Evolutionary conservation across 1,140 invertebrate genomes (phyloP).

Genomic region (Aphis craccivora): DNA sequence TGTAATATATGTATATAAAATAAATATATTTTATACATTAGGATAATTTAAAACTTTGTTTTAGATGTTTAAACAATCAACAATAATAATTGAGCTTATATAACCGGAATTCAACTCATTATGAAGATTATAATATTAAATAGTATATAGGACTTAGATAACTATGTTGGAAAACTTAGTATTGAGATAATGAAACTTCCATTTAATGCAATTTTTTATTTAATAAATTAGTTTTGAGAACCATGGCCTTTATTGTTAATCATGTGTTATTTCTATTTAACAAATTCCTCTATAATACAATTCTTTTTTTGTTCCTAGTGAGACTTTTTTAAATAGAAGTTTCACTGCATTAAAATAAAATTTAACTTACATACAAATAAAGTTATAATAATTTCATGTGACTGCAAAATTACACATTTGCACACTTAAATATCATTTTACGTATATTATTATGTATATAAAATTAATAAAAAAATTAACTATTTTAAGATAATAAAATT

Average conservation of each 20-base stretch:
- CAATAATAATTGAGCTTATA: neutral
- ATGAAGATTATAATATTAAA: neutral
- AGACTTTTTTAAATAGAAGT: no score
- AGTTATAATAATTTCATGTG: neutral
- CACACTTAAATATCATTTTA: neutral
- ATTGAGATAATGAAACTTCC: neutral
- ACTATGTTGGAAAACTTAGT: neutral
- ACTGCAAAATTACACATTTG: constrained; percentile 1
- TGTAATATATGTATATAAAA: neutral
- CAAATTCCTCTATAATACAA: no score
- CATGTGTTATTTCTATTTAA: no score
- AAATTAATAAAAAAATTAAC: constrained; percentile 33
- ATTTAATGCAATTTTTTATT: no score
- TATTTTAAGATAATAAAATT: constrained; percentile 25
- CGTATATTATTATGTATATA: neutral
- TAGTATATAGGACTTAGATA: neutral
- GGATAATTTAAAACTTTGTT: neutral
- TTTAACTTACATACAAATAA: neutral
- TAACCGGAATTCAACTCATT: neutral
- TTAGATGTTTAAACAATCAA: constrained; percentile 10
- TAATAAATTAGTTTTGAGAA: no score
- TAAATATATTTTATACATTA: neutral
- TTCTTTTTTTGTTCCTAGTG: no score
- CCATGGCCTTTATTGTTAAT: no score
- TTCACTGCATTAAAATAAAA: neutral